phyloP scores from a whole-genome alignment of 2,113 vertebrate genomes.

The Marcusenius ussheri region DNA sequence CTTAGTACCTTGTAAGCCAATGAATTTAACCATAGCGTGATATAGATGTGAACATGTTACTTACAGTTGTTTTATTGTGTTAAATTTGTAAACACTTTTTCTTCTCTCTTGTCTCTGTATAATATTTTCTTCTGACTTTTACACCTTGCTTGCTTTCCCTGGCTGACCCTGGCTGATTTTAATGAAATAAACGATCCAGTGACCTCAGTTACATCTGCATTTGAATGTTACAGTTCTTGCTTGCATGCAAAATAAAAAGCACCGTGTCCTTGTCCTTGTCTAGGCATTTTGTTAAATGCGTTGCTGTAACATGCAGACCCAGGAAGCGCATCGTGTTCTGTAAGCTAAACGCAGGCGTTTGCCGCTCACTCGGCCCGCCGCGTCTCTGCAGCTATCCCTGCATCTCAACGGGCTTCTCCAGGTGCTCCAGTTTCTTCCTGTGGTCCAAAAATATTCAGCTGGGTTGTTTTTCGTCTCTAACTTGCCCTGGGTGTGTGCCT shows the following conservation, averaged over 20 bases:
- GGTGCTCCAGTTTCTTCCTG: background rate
- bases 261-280: background rate
- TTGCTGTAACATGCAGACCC: background rate
- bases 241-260: background rate
- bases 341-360: background rate
- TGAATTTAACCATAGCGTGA: slow-evolving; percentile 26
- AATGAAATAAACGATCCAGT: background rate
- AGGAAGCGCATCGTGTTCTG: background rate
- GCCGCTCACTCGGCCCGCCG: background rate
- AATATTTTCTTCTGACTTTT: background rate
- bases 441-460: background rate
- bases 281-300: background rate
- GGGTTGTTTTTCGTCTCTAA: background rate
- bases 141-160: background rate
- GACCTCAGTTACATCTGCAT: background rate
- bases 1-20: background rate
- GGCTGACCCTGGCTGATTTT: background rate
- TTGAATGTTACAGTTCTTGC: background rate
- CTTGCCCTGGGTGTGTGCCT: background rate
- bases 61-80: background rate
- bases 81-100: slow-evolving; percentile 2
- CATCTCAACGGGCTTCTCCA: background rate
- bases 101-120: background rate
- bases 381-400: background rate
- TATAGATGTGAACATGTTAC: background rate